A percentile compares a stretch with the other conserved stretches of the same genome.
phyloP scores from a whole-genome alignment of 2,797 vertebrate genomes.

The Chelonia mydas region DNA sequence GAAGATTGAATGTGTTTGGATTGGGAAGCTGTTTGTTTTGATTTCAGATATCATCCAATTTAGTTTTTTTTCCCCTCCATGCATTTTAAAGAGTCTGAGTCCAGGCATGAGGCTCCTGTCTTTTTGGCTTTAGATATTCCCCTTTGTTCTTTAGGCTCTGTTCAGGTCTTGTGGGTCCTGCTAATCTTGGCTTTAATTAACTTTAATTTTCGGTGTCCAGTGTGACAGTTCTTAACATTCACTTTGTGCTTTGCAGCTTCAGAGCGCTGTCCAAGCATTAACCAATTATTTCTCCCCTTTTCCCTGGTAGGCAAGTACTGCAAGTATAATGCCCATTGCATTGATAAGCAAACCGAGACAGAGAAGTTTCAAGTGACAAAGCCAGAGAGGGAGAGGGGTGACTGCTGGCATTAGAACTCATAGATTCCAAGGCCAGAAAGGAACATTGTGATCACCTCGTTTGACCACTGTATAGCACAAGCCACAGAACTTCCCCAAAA shows the following conservation, averaged over 20 bases:
- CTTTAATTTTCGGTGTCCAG: background rate
- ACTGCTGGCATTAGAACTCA: background rate
- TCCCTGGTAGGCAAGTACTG: background rate
- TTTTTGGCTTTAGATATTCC: background rate
- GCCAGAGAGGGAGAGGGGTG: rapidly evolving
- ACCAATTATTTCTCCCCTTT: rapidly evolving
- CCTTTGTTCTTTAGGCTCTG: background rate
- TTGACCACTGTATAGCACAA: background rate
- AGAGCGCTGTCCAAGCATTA: rapidly evolving
- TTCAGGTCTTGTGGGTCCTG: background rate
- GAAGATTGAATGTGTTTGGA: background rate
- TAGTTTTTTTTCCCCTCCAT: background rate
- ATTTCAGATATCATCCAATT: background rate
- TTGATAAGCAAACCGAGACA: background rate
- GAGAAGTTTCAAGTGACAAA: background rate
- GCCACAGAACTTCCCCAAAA: background rate
- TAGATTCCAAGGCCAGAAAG: background rate
- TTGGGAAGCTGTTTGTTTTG: background rate
- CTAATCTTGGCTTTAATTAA: background rate
- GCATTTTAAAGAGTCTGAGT: background rate
- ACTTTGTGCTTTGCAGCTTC: rapidly evolving
- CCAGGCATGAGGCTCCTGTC: background rate
- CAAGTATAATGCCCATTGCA: background rate
- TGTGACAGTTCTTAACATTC: background rate
- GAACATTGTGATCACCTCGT: background rate